phyloP scores from a whole-genome alignment of 2,888 invertebrate species.

The Aleiodes testaceus region DNA sequence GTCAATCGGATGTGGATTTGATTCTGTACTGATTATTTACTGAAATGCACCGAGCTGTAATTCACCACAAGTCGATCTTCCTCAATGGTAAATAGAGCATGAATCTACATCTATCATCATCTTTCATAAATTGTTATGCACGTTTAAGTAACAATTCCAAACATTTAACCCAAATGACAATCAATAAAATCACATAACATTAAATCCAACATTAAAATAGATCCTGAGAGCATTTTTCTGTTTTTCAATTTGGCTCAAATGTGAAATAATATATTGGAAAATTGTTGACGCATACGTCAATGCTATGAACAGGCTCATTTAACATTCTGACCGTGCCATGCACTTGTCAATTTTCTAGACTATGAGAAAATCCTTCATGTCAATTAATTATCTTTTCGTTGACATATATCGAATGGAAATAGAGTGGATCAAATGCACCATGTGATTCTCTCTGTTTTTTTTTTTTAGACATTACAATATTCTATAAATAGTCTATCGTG shows the following conservation, averaged over 20 bases:
- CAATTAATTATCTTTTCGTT: slow-evolving; percentile 43
- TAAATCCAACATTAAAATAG: no score
- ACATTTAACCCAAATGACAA: slow-evolving; percentile 13
- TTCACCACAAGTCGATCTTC: slow-evolving; percentile 17
- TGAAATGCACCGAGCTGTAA: slow-evolving; percentile 17
- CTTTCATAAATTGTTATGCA: background rate
- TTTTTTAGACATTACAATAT: slow-evolving; percentile 13
- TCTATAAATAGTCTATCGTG: background rate
- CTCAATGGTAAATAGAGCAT: slow-evolving; percentile 28
- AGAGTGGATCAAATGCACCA: slow-evolving; percentile 40
- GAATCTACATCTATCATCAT: slow-evolving; percentile 15
- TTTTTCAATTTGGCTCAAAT: no score
- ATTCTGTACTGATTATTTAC: slow-evolving; percentile 21
- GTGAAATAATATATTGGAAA: slow-evolving; percentile 13
- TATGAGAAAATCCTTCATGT: slow-evolving; percentile 29
- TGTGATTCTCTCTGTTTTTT: slow-evolving; percentile 19
- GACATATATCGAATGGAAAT: slow-evolving; percentile 37
- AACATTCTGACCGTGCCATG: slow-evolving; percentile 33
- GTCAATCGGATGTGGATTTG: slow-evolving; percentile 32
- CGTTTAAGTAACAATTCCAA: background rate
- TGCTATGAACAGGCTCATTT: background rate
- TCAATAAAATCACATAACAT: background rate
- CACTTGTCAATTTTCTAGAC: slow-evolving; percentile 39
- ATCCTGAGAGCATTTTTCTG: no score
- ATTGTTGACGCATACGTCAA: background rate